phyloP scores from a whole-genome alignment of 2,888 invertebrate genomes.

The Drosophila stalkeri region DNA sequence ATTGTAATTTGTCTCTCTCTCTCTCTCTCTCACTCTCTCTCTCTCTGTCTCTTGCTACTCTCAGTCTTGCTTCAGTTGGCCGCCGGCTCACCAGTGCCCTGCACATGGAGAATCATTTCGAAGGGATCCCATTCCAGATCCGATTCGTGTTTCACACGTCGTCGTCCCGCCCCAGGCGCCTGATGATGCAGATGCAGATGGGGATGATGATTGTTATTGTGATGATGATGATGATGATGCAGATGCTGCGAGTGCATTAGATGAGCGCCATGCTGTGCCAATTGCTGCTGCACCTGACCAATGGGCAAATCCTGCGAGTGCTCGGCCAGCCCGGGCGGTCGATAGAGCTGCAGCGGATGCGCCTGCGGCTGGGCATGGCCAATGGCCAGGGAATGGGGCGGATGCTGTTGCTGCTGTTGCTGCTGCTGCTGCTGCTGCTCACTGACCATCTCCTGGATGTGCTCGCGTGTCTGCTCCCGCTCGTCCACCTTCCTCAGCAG shows the following conservation, averaged over 20 bases:
- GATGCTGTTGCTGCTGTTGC: slow-evolving; percentile 76
- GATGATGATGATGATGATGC: slow-evolving; percentile 18
- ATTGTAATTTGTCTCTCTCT: slow-evolving; percentile 41
- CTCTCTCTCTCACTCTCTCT: slow-evolving; percentile 20
- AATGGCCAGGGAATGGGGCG: slow-evolving; percentile 59
- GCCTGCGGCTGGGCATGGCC: slow-evolving; percentile 28
- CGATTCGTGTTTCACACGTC: slow-evolving; percentile 80
- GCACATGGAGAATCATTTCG: slow-evolving; percentile 83
- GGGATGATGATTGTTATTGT: slow-evolving; percentile 15
- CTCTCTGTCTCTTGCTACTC: slow-evolving; percentile 2
- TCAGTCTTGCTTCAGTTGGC: slow-evolving; percentile 76
- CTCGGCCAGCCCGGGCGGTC: slow-evolving; percentile 63
- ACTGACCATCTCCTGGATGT: slow-evolving; percentile 83
- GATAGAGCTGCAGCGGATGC: slow-evolving; percentile 66
- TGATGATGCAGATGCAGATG: slow-evolving; percentile 35
- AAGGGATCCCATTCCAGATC: slow-evolving; percentile 83
- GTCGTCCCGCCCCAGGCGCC: slow-evolving; percentile 35
- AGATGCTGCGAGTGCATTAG: slow-evolving; percentile 50
- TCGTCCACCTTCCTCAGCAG: slow-evolving; percentile 81
- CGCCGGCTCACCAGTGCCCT: slow-evolving; percentile 78
- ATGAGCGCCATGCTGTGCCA: slow-evolving; percentile 57
- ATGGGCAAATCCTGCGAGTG: slow-evolving; percentile 77
- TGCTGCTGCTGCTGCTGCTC: slow-evolving; percentile 82
- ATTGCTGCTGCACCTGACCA: slow-evolving; percentile 70
- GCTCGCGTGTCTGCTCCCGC: slow-evolving; percentile 83